These are phyloP conservation scores for Cryptomyrus ogoouensis DNA, from an alignment of 2,113 vertebrate genomes.

Conservation along the genomic window DNA sequence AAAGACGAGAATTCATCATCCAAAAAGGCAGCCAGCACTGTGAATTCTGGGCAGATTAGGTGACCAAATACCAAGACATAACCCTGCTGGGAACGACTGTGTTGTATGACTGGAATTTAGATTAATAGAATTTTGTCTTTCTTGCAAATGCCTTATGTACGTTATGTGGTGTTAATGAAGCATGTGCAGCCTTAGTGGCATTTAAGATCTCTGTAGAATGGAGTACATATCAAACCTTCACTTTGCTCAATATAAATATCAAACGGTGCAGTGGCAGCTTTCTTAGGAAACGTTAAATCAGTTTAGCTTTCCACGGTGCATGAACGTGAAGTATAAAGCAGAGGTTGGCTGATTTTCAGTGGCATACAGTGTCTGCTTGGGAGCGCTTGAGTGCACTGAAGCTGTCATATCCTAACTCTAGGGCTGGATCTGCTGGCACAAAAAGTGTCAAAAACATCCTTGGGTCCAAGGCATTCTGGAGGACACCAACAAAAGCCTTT, in stretches of 20 bases:
- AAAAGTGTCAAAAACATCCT: background rate
- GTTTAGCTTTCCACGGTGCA: conserved; percentile 32
- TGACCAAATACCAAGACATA: background rate
- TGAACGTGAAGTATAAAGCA: background rate
- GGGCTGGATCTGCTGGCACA: background rate
- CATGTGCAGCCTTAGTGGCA: background rate
- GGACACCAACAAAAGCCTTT: background rate
- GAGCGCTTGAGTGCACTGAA: background rate
- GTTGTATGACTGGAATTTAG: background rate
- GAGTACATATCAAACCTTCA: background rate
- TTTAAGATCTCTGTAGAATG: background rate
- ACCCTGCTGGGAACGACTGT: background rate
- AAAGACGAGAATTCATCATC: background rate
- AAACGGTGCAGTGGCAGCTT: background rate
- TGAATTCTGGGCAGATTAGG: background rate
- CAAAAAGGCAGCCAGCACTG: background rate
- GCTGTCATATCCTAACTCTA: background rate
- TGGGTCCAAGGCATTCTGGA: background rate
- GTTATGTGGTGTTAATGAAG: background rate
- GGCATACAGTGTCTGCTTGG: background rate
- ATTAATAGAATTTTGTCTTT: background rate
- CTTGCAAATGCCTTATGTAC: background rate
- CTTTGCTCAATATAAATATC: conserved; percentile 25
- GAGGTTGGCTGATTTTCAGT: background rate
- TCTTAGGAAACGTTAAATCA: conserved; percentile 25